Evolutionary conservation across 2,888 invertebrate genomes (phyloP).

Genomic region (Rhagium mordax): DNA sequence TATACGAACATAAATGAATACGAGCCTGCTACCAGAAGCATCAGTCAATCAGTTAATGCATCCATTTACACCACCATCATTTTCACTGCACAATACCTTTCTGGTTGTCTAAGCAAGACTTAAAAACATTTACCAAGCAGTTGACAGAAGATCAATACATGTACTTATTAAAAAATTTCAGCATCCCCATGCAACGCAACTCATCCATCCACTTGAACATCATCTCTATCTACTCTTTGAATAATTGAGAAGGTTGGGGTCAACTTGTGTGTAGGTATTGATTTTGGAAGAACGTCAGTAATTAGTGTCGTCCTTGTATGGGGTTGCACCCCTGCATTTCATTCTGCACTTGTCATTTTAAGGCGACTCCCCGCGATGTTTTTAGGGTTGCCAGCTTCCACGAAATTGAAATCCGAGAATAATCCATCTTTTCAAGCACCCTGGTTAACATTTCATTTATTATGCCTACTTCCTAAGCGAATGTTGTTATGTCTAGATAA

Average conservation of each 20-base stretch:
- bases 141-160: too few species aligned
- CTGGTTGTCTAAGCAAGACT: too few species aligned
- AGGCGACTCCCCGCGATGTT: constrained; percentile 18
- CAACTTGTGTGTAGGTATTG: constrained; percentile 31
- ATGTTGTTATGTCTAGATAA: constrained; percentile 16
- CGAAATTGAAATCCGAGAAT: constrained; percentile 25
- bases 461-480: background rate
- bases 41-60: too few species aligned
- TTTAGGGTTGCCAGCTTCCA: constrained; percentile 26
- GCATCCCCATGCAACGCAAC: background rate
- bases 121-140: too few species aligned
- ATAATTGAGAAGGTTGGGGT: constrained; percentile 50
- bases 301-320: constrained; percentile 45
- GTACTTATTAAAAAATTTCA: too few species aligned
- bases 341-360: constrained; percentile 22
- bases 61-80: too few species aligned
- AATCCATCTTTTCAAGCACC: background rate
- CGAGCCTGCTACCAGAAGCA: too few species aligned
- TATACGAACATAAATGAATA: too few species aligned
- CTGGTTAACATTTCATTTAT: constrained; percentile 12
- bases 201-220: background rate
- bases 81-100: too few species aligned
- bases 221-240: constrained; percentile 35
- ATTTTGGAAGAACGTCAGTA: constrained; percentile 42
- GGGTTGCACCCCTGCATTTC: constrained; percentile 38